Base-by-base conservation (phyloP, 2,113 vertebrate species). In the Casuarius casuarius region DNA sequence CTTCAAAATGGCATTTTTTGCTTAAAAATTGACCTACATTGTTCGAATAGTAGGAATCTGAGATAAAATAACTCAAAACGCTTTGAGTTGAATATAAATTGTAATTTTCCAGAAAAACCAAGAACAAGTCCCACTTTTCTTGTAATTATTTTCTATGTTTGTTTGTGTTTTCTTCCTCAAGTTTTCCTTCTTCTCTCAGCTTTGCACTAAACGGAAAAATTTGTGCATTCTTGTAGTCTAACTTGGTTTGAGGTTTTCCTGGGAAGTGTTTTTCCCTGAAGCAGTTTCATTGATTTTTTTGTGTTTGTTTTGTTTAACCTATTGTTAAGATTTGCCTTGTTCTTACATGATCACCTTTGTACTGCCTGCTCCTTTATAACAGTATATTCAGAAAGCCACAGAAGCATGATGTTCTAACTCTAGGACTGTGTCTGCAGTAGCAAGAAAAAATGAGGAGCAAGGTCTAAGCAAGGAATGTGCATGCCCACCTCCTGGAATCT, bases 1-100 rank as follows among this genome's bases (percentile, higher is more conserved):
- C 84, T 95, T 95, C 87, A 94, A 96, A 96, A 95, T 92, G 68
- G 51, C 26, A 70, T 51, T 87, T 95, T 92, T 96, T 79, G 71
- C 23, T 76, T 65, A 90, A 86, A 94, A 96, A 94, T 59, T 90
- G 40, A 78, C 75, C 68, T 93, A 74, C 31, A 75, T 95, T 93
- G 46, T 74, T 95, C 59, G 81, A 38, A 74, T 71, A 66, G 7
- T 88, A 66, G 19, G 63, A 86, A 95, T 90, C 16, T 40, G 35
- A 68, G 18, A 19, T 72, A 77, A 92, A 95, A 65, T 71, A 67
- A 81, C 56, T 85, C 38, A 70, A 18, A 92, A 76, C 12, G 59
- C 3, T 85, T 85, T 62, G 9, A 85, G 40, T 1, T 66, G 9
- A 83, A 63, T 22, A 49, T 77, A 87, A 94, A 49, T 59, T 35